Evolutionary conservation across 2,113 vertebrate genomes (phyloP).

Genomic region (Notarius lentiginosus): DNA sequence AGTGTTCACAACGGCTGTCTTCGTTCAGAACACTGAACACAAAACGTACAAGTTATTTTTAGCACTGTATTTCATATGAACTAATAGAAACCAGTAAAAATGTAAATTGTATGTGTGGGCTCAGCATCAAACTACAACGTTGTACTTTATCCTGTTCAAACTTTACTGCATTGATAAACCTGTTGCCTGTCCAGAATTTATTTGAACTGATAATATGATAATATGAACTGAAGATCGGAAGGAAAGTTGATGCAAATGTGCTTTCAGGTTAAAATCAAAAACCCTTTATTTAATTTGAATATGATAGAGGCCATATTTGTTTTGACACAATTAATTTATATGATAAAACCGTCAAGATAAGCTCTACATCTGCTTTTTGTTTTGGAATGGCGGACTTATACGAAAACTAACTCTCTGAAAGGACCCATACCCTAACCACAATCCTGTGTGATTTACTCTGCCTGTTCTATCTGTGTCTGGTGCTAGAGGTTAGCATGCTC

Average conservation of each 20-base stretch:
- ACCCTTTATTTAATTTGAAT: background rate
- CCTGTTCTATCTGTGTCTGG: conserved; percentile 60
- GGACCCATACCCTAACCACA: conserved; percentile 47
- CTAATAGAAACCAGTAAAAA: background rate
- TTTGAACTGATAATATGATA: conserved; percentile 18
- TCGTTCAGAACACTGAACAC: background rate
- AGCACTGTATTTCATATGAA: background rate
- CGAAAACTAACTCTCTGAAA: conserved; percentile 48
- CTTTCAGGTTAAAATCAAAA: too few relatives aligned
- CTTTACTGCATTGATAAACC: conserved; percentile 31
- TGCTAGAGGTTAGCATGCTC: conserved; percentile 57
- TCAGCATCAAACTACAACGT: background rate
- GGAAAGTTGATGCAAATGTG: conserved; percentile 6
- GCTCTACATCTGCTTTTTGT: conserved; percentile 43
- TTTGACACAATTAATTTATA: conserved; percentile 56
- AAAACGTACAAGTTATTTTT: background rate
- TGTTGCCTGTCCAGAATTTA: background rate
- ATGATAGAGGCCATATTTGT: conserved; percentile 23
- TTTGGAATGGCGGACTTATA: conserved; percentile 60
- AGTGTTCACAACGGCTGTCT: background rate
- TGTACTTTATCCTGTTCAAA: background rate
- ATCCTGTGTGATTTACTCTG: conserved; percentile 48
- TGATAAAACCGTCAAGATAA: conserved; percentile 46
- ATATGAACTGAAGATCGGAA: background rate
- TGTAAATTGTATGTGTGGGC: background rate